Evolutionary conservation across 2,888 invertebrate genomes (phyloP).

Genomic region (Agelastica alni): DNA sequence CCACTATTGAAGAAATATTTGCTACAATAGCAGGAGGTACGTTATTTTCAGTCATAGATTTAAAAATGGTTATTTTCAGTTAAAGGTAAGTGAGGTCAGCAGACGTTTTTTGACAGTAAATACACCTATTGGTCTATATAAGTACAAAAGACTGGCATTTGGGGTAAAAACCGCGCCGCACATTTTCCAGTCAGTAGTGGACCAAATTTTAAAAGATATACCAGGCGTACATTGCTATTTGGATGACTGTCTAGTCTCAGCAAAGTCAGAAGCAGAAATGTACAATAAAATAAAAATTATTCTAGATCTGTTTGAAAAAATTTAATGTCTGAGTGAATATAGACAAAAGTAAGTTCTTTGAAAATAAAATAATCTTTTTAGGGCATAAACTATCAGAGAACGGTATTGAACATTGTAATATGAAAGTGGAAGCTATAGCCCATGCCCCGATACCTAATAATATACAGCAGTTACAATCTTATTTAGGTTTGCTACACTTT

Average conservation of each 20-base stretch:
- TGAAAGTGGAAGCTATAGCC: slow-evolving; percentile 1
- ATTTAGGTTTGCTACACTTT: slow-evolving; percentile 4
- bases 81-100: too few species aligned
- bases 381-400: background rate
- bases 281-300: background rate
- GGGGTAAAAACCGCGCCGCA: too few species aligned
- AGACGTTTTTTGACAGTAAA: slow-evolving; percentile 16
- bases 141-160: slow-evolving; percentile 12
- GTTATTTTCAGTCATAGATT: too few species aligned
- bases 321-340: slow-evolving; percentile 10
- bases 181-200: slow-evolving; percentile 17
- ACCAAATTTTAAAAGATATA: slow-evolving; percentile 15
- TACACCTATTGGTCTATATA: slow-evolving; percentile 19
- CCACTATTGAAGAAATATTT: slow-evolving; percentile 13
- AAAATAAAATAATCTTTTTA: background rate
- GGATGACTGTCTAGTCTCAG: too few species aligned
- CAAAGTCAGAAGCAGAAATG: too few species aligned
- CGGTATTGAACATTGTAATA: background rate
- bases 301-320: slow-evolving; percentile 2
- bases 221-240: slow-evolving; percentile 17
- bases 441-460: background rate
- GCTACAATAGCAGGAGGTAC: background rate
- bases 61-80: too few species aligned
- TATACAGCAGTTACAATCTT: background rate
- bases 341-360: slow-evolving; percentile 9